Percentiles rank a stretch among this genome's conserved stretches.
These are phyloP conservation scores for Scylla paramamosain DNA, from an alignment of 1,140 invertebrate species.

Conservation along the genomic window DNA sequence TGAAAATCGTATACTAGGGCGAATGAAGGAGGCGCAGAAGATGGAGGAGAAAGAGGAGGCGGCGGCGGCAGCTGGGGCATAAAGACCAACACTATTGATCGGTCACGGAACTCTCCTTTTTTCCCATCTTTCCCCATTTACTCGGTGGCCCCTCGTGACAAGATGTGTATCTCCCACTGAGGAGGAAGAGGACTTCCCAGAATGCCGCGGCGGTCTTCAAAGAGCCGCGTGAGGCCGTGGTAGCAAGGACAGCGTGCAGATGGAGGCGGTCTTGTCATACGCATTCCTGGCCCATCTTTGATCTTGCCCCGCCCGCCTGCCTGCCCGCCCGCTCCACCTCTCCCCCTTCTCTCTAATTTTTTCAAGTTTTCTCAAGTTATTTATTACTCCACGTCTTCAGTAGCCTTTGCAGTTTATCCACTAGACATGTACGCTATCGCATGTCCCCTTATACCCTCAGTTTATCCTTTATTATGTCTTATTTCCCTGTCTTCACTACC, in stretches of 20 bases:
- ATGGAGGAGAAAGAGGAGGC: too few relatives aligned
- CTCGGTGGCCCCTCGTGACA: neutral
- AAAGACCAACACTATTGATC: too few relatives aligned
- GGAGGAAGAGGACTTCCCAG: neutral
- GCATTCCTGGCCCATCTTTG: neutral
- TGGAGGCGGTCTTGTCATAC: slow-evolving; percentile 21
- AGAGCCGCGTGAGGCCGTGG: neutral
- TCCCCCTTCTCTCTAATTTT: neutral
- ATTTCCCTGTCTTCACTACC: too few relatives aligned
- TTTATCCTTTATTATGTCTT: too few relatives aligned
- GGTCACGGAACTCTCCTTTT: too few relatives aligned
- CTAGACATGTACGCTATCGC: neutral
- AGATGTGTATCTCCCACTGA: neutral
- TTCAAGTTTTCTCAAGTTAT: neutral
- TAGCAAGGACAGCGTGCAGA: neutral
- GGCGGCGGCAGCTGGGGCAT: too few relatives aligned
- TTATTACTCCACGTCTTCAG: too few relatives aligned
- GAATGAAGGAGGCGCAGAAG: too few relatives aligned
- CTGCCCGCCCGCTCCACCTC: neutral
- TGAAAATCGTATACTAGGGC: too few relatives aligned
- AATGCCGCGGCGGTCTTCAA: neutral
- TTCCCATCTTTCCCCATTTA: neutral
- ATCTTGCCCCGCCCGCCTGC: neutral
- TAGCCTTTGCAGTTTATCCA: neutral
- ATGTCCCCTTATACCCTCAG: too few relatives aligned